A percentile compares a stretch with the other conserved stretches of the same genome.
Conservation (phyloP, 2,888 invertebrate species). For the Podotricha telesiphe region DNA sequence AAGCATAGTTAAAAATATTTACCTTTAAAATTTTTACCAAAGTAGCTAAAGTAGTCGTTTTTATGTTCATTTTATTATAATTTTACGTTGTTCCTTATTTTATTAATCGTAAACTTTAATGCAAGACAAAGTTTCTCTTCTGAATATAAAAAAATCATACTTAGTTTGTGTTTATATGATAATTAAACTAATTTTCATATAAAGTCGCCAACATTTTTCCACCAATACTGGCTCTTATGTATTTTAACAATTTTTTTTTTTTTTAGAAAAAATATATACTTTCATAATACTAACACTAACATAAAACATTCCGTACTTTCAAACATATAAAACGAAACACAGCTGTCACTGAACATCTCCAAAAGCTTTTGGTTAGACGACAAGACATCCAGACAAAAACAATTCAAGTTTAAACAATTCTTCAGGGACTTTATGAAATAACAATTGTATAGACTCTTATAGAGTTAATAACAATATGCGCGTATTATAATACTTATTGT, state of each 20-base stretch:
- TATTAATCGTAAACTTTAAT: constrained; percentile 10
- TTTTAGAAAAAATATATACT: no score
- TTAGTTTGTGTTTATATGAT: neutral
- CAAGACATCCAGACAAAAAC: constrained; percentile 13
- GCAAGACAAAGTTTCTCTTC: neutral
- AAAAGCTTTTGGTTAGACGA: constrained; percentile 8
- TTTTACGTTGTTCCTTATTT: constrained; percentile 9
- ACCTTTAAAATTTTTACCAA: neutral
- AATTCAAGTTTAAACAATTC: neutral
- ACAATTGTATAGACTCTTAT: neutral
- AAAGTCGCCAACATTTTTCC: neutral
- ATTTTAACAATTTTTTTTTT: no score
- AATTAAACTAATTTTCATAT: no score
- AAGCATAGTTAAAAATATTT: neutral
- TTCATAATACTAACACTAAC: no score
- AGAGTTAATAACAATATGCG: neutral
- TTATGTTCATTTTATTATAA: neutral
- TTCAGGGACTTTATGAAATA: constrained; percentile 6
- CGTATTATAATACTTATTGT: neutral
- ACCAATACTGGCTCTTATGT: neutral
- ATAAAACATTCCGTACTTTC: neutral
- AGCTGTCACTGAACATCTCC: constrained; percentile 6
- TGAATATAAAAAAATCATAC: neutral
- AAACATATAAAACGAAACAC: no score
- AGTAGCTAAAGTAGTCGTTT: neutral